phyloP scores from a whole-genome alignment of 2,113 vertebrate species.

The human (Homo sapiens) region DNA sequence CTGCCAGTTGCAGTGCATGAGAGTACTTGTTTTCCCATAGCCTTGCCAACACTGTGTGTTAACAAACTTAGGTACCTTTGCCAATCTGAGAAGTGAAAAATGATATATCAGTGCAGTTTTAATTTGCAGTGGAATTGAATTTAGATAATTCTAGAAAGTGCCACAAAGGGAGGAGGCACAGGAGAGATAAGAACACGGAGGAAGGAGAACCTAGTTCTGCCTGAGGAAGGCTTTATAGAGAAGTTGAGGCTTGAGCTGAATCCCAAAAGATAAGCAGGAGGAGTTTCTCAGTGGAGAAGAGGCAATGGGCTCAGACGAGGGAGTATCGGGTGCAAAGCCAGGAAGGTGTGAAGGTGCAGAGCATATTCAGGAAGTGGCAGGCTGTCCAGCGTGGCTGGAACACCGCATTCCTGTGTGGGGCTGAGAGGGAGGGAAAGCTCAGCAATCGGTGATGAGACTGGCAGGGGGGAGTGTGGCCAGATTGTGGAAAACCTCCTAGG shows the following conservation, averaged over 20 bases:
- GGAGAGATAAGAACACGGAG: neutral
- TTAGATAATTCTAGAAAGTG: neutral
- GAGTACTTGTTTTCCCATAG: neutral
- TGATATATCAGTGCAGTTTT: neutral
- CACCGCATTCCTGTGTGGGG: neutral
- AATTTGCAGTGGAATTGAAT: neutral
- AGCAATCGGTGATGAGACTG: neutral
- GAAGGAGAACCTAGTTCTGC: neutral
- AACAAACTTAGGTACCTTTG: neutral
- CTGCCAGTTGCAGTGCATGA: too few species aligned
- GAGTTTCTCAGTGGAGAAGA: neutral
- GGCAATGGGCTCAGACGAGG: too few species aligned
- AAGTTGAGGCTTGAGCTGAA: neutral
- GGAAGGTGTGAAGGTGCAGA: neutral
- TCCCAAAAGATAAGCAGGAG: neutral
- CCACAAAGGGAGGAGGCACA: neutral
- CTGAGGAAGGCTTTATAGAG: neutral
- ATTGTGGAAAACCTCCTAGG: neutral
- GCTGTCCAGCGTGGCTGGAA: neutral
- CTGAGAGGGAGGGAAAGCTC: neutral
- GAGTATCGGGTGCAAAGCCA: neutral
- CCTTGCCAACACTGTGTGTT: neutral
- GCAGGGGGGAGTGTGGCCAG: neutral
- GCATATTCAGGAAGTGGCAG: neutral
- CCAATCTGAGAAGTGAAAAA: neutral